These are phyloP conservation scores for Meandrusa payeni DNA, from an alignment of 2,888 invertebrate genomes.

Conservation along the genomic window DNA sequence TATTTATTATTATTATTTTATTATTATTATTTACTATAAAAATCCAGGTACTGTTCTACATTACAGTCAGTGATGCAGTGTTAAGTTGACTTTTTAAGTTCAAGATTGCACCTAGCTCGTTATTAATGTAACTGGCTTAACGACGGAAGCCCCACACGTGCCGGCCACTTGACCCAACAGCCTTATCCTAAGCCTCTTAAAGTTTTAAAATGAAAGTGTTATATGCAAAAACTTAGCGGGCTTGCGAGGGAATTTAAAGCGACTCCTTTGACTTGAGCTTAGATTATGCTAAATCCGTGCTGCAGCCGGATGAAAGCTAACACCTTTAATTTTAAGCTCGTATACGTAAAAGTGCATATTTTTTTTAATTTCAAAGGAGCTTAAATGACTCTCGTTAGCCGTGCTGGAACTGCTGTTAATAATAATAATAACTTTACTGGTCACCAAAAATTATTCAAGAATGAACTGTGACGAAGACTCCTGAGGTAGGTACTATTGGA, in stretches of 20 bases:
- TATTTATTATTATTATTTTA: too few species aligned
- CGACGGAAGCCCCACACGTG: conserved; percentile 50
- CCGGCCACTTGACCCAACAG: conserved; percentile 62
- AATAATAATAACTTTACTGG: too few species aligned
- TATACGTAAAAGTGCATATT: conserved; percentile 21
- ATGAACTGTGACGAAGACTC: too few species aligned
- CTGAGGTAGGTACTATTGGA: too few species aligned
- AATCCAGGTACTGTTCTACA: too few species aligned
- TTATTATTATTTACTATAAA: too few species aligned
- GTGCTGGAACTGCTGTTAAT: too few species aligned
- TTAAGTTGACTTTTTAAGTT: conserved; percentile 12
- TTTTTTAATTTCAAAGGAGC: background rate
- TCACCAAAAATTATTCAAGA: too few species aligned
- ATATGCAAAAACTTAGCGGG: conserved; percentile 28
- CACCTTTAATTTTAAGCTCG: conserved; percentile 18
- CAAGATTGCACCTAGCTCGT: conserved; percentile 29
- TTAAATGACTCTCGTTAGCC: too few species aligned
- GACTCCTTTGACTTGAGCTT: conserved; percentile 22
- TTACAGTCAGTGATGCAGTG: conserved; percentile 1
- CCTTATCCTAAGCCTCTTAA: conserved; percentile 55
- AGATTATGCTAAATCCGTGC: conserved; percentile 24
- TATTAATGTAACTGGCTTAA: conserved; percentile 62
- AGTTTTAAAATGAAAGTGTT: conserved; percentile 43
- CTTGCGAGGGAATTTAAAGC: conserved; percentile 20
- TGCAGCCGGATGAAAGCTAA: conserved; percentile 25